Evolutionary conservation across 1,140 invertebrate species (phyloP).

Genomic region (Planococcus citri): DNA sequence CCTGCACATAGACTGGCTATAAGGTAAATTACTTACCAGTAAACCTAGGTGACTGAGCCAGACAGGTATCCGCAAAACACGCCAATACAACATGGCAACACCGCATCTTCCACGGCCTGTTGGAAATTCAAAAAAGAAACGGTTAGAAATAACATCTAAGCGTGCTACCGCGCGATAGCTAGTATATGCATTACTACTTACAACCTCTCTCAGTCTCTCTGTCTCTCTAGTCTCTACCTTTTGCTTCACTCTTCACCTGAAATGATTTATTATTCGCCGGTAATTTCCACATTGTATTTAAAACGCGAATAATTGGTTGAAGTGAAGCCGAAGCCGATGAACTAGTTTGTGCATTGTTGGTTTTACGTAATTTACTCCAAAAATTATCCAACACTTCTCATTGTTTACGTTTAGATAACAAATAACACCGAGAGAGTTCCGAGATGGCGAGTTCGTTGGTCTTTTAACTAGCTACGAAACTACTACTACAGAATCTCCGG

Average conservation of each 20-base stretch:
- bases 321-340: background rate
- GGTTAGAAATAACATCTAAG: background rate
- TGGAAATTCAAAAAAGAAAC: constrained; percentile 2
- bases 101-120: background rate
- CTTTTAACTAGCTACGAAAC: too few relatives aligned
- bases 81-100: background rate
- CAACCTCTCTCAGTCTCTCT: background rate
- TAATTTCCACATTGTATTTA: too few relatives aligned
- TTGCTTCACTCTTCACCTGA: background rate
- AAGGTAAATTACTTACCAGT: background rate
- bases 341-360: background rate
- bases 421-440: too few relatives aligned
- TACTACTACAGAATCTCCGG: too few relatives aligned
- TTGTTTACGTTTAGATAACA: too few relatives aligned
- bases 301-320: too few relatives aligned
- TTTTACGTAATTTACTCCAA: background rate
- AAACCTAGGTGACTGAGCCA: constrained; percentile 5
- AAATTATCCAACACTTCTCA: background rate
- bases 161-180: background rate
- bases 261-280: too few relatives aligned
- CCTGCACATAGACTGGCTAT: constrained; percentile 1
- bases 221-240: too few relatives aligned
- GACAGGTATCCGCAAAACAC: constrained; percentile 5
- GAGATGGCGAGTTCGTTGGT: too few relatives aligned
- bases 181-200: background rate